Base-by-base conservation (phyloP, 2,797 vertebrate genomes). In the Heliangelus exortis region DNA sequence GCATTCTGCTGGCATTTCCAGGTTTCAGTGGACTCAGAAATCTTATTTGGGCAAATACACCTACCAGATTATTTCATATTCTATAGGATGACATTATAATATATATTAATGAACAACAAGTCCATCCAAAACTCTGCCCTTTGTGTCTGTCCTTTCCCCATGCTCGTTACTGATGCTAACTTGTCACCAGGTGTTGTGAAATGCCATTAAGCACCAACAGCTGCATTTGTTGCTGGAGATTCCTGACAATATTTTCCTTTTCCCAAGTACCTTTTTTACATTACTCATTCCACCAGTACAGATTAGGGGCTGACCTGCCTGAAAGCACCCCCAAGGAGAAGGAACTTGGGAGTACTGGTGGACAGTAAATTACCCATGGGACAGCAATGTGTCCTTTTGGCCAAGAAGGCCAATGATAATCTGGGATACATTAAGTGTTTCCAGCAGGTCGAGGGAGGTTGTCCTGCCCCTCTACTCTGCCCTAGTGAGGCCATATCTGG, bases 1-100 rank as follows among this genome's bases (percentile, higher is more conserved):
- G 36, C n/a, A 69, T 90, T 76, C 76, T 96, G 69, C 91, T 95
- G 72, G 96, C 91, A 95, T 88, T 92, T 95, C 87, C 50, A 90
- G 74, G 62, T 93, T 96, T 89, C 69, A 61, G 14, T 59, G 26
- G 61, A 85, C 26, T 79, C 34, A 29, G 53, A 79, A 88, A 88
- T 68, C 33, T 83, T 90, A 86, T 68, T 53, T 58, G 57, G 50
- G 26, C 41, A 94, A 94, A 90, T 50, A 93, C 4, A 39, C 20
- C 12, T 36, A 55, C 31, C 29, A 55, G 31, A 72, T 88, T 73
- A 65, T 66, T 77, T 91, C 76, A 54, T 77, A n/a, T 71, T 77
- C 55, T 14, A 34, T 18, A 66, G 39, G 12, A 66, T 10, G 54
- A 85, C 48, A 82, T 92, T 90, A 82, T 45, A 78, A 61, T 36